Evolutionary conservation across 2,797 vertebrate species (phyloP).

Genomic region (Hirundo rustica): DNA sequence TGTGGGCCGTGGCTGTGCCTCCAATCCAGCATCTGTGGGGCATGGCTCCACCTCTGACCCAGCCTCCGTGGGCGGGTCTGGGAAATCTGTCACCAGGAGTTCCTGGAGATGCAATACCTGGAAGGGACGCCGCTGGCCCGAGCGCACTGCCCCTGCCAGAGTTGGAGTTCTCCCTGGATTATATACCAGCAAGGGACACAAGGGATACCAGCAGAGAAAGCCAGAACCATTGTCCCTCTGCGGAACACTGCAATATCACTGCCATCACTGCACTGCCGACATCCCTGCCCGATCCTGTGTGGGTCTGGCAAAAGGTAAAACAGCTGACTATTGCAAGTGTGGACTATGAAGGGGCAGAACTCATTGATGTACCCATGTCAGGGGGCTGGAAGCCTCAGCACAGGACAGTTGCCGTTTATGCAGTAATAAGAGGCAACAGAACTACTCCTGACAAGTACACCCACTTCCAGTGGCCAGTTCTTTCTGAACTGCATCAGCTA

Average conservation of each 20-base stretch:
- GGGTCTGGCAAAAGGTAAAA: not conserved
- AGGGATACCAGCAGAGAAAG: not conserved
- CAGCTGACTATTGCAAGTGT: not conserved
- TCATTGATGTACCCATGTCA: not conserved
- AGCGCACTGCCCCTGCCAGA: not conserved
- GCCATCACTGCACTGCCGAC: not conserved
- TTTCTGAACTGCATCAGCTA: too few species aligned
- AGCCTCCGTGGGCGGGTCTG: too few species aligned
- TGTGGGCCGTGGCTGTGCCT: too few species aligned
- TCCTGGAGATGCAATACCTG: too few species aligned
- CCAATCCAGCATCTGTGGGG: too few species aligned
- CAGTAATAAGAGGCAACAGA: too few species aligned
- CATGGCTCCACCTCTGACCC: too few species aligned
- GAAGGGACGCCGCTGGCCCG: too few species aligned
- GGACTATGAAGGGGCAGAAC: not conserved
- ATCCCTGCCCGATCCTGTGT: not conserved
- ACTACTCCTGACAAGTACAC: too few species aligned
- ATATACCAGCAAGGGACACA: not conserved
- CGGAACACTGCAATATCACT: not conserved
- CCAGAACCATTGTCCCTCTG: not conserved
- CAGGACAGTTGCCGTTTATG: too few species aligned
- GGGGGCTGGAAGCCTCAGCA: not conserved
- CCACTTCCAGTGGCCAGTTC: too few species aligned
- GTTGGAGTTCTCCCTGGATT: not conserved
- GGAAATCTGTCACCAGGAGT: too few species aligned